Evolutionary conservation across 2,113 vertebrate species (phyloP), one percentile per base, ranked within the genome.

Genomic region (Turdus rufiventris): DNA sequence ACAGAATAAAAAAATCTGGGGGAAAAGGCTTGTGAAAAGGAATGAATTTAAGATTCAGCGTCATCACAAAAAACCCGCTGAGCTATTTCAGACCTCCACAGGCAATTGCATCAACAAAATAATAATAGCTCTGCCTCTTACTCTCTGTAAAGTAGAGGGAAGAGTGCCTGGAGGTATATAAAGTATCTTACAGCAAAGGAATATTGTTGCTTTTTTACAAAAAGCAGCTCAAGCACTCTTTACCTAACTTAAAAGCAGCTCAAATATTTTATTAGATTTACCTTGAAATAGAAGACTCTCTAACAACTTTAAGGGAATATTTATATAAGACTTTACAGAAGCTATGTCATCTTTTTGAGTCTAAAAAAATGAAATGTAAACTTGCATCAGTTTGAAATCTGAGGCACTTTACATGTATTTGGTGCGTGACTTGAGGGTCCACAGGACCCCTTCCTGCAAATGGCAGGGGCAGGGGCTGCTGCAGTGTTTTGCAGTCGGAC

Each of bases 1-100:
- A 92, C 78, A 43, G 96, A 96, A 66, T 97, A 96, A 96, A 95
- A 84, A 24, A 26, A 31, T 26, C 36, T 17, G 43, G 36, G 36
- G n/a, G 45, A 18, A 53, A 80, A 63, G 25, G 36, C 47, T 61
- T 20, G 67, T 72, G 79, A 58, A 45, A 82, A 75, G 8, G 61
- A 54, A 61, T 86, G 60, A 84, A 42, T 40, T 83, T 56, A 31
- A 76, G 62, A 60, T 45, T 86, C 47, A 36, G 18, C 21, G 4
- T 87, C 53, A 48, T 73, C 45, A 62, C 34, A 91, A 71, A 78
- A 56, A 76, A 62, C 76, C 67, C 42, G n/a, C 24, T 61, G 60
- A 40, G 71, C 83, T 84, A 34, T 89, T 87, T 73, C 70, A 51
- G 38, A 94, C 67, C 18, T 88, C 77, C 58, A 61, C 57, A 21